A percentile compares a stretch with the other conserved stretches of the same genome.
These are phyloP conservation scores for Heliothis subflexa DNA, from an alignment of 1,140 invertebrate genomes.

Conservation along the genomic window DNA sequence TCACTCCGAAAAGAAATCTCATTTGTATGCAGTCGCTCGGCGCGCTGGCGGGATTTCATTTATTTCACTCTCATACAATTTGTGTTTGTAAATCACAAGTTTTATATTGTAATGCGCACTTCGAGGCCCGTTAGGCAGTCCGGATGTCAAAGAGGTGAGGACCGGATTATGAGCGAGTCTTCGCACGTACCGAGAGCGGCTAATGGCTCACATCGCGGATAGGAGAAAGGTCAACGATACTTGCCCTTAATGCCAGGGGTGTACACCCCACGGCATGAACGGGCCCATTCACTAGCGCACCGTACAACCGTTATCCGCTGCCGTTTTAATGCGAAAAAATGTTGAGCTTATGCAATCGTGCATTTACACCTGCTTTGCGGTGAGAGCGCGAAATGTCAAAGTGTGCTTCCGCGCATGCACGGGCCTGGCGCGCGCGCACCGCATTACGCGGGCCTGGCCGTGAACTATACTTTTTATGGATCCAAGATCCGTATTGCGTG, in stretches of 20 bases:
- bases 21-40: conserved; percentile 73
- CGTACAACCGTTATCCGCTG: conserved; percentile 67
- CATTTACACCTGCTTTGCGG: conserved; percentile 69
- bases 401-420: conserved; percentile 70
- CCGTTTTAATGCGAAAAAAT: conserved; percentile 71
- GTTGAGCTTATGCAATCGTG: conserved; percentile 57
- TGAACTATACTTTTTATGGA: conserved; percentile 81
- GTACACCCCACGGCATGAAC: conserved; percentile 61
- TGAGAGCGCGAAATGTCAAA: conserved; percentile 74
- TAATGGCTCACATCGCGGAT: conserved; percentile 42
- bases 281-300: conserved; percentile 63
- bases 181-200: conserved; percentile 52
- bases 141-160: conserved; percentile 66
- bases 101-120: conserved; percentile 67
- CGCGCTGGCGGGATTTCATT: conserved; percentile 62
- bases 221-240: conserved; percentile 58
- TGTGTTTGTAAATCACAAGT: conserved; percentile 74
- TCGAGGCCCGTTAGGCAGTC: conserved; percentile 63
- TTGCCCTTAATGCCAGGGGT: conserved; percentile 54
- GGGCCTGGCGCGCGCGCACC: conserved; percentile 54
- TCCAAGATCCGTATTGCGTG: conserved; percentile 73
- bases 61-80: conserved; percentile 76
- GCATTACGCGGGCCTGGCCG: conserved; percentile 64
- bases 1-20: conserved; percentile 78
- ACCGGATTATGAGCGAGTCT: conserved; percentile 65